Evolutionary conservation across 2,888 invertebrate species (phyloP).

Genomic region (Caprella mutica): DNA sequence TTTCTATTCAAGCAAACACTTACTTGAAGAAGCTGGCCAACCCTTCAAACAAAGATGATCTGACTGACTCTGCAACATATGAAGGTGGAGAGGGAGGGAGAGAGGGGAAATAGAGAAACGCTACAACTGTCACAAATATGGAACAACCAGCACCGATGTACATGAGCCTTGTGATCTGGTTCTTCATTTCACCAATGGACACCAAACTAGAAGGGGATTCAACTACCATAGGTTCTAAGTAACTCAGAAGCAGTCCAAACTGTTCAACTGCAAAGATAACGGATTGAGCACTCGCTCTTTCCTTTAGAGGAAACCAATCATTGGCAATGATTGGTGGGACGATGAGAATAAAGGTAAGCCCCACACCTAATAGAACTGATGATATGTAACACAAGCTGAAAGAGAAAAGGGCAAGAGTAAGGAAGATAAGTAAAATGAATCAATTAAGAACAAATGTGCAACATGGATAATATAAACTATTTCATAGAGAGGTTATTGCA

Average conservation of each 20-base stretch:
- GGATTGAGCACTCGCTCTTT: slow-evolving; percentile 26
- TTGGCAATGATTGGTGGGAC: slow-evolving; percentile 25
- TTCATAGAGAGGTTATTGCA: too few species aligned
- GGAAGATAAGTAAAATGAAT: too few species aligned
- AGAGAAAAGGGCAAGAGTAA: too few species aligned
- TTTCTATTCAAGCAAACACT: neutral
- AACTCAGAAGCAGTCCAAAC: slow-evolving; percentile 21
- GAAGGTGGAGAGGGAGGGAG: slow-evolving; percentile 2
- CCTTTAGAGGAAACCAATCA: slow-evolving; percentile 30
- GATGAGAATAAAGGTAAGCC: slow-evolving; percentile 23
- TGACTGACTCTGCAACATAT: neutral
- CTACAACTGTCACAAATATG: neutral
- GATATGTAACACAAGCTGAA: slow-evolving; percentile 24
- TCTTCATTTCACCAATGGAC: slow-evolving; percentile 8
- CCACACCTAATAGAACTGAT: slow-evolving; percentile 18
- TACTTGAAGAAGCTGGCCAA: neutral
- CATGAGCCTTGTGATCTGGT: slow-evolving; percentile 30
- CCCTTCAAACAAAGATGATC: neutral
- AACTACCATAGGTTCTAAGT: slow-evolving; percentile 22
- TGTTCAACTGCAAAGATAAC: slow-evolving; percentile 14
- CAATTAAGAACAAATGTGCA: too few species aligned
- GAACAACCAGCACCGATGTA: slow-evolving; percentile 26
- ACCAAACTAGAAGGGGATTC: slow-evolving; percentile 4
- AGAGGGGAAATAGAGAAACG: slow-evolving; percentile 1
- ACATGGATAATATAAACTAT: too few species aligned